Conservation (phyloP, 92 coral and sea anemone genomes). For the Umimayanthus chanpuru region DNA sequence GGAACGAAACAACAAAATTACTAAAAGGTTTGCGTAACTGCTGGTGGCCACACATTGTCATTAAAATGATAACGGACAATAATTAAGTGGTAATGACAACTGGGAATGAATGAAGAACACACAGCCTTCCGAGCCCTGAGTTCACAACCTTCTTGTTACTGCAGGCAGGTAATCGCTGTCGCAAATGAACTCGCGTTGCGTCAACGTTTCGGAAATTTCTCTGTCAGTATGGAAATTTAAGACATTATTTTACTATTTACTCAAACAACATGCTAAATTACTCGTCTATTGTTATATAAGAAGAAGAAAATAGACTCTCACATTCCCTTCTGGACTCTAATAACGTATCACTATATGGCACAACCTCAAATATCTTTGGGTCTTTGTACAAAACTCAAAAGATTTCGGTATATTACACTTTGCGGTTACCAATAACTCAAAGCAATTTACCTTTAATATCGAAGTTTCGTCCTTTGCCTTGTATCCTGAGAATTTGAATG, state of each 20-base stretch:
- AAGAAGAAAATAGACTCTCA: conserved; percentile 1
- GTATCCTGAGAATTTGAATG: conserved; percentile 1
- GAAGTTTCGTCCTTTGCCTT: background rate
- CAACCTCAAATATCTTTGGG: background rate
- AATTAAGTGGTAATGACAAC: conserved; percentile 25
- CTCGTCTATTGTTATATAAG: background rate
- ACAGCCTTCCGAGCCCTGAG: background rate
- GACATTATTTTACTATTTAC: background rate
- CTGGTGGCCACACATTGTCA: conserved; percentile 10
- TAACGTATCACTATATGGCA: background rate
- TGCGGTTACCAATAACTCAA: background rate
- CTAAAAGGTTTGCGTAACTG: background rate
- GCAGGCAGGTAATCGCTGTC: background rate
- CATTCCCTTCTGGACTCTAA: background rate
- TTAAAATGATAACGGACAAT: conserved; percentile 31
- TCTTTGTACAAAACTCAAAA: background rate
- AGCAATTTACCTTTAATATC: conserved; percentile 15
- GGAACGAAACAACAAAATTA: conserved; percentile 22
- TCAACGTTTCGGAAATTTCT: background rate
- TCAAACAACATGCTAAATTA: conserved; percentile 21
- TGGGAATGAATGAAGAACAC: background rate
- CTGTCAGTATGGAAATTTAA: background rate
- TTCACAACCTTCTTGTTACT: conserved; percentile 16
- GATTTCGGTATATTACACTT: background rate
- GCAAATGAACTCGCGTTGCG: background rate